Base-by-base conservation (phyloP, 2,113 vertebrate genomes). In the Rostratula benghalensis region DNA sequence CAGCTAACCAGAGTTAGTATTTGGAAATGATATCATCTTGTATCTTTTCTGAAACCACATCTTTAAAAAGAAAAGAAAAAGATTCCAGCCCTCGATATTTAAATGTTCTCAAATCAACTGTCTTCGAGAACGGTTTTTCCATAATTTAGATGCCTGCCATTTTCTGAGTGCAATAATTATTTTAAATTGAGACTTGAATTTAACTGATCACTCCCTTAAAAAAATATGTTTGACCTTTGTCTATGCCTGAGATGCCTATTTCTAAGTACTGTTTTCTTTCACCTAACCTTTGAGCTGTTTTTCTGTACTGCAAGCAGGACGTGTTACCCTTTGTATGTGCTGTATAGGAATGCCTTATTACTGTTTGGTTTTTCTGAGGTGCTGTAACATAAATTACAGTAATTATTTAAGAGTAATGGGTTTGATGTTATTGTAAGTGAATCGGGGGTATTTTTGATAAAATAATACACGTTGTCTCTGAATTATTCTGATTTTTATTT, bases 11-110 rank as follows among this genome's bases (percentile, higher is more conserved):
- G 80, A 89, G 78, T 60, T 78, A 75, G 75, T 74, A 54, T 95
- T 87, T 84, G 73, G 71, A 78, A 92, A 81, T 85, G 23, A 91
- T 59, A 88, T 77, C 50, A 90, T 93, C 79, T 64, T 78, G 64
- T 76, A 69, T 78, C 85, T 94, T 95, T 89, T 86, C 64, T 53
- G 75, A 88, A 95, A 83, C 37, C 20, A 51, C 50, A 90, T 80
- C 71, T 61, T 94, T 87, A 88, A 83, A 96, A 87, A 79, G 82
- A 90, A 93, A 96, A 89, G 41, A 74, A 89, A 88, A 92, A 61
- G 12, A 89, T 88, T 91, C 56, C 80, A 95, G 48, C 51, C 76
- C 69, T 95, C 25, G 5, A 59, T 92, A 95, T 89, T 96, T 94
- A 92, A 87, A 84, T 89, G 50, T 92, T 92, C 83, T 89, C 48